A percentile compares a stretch with the other conserved stretches of the same genome.
Evolutionary conservation across 2,888 invertebrate species (phyloP).

Genomic region (Silvanus unidentatus): DNA sequence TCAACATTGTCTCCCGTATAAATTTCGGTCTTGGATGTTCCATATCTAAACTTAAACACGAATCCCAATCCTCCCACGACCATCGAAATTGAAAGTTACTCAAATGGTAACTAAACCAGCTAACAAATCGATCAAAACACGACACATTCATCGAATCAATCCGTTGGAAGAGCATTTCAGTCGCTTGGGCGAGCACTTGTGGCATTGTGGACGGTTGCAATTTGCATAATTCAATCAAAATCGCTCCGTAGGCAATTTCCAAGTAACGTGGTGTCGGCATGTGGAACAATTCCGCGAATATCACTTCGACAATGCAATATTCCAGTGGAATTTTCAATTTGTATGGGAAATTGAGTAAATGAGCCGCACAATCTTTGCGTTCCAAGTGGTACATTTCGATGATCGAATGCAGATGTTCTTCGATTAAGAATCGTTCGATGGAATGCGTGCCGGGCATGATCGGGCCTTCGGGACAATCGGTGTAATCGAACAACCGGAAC

Average conservation of each 20-base stretch:
- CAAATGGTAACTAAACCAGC: conserved; percentile 97
- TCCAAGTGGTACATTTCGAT: conserved; percentile 82
- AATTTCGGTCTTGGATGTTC: conserved; percentile 94
- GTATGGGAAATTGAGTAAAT: conserved; percentile 85
- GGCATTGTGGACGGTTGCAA: conserved; percentile 96
- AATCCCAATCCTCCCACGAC: conserved; percentile 98
- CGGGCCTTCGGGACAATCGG: conserved; percentile 92
- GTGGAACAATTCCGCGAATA: conserved; percentile 90
- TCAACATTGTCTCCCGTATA: conserved; percentile 84
- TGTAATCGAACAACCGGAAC: conserved; percentile 97
- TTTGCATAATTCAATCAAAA: conserved; percentile 95
- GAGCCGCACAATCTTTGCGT: conserved; percentile 91
- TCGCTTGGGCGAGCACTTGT: conserved; percentile 94
- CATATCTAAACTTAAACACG: conserved; percentile 72
- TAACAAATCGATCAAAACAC: conserved; percentile 92
- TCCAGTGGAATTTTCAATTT: conserved; percentile 93
- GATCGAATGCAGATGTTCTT: conserved; percentile 93
- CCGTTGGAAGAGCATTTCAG: conserved; percentile 92
- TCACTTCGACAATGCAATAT: conserved; percentile 96
- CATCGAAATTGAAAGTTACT: conserved; percentile 99
- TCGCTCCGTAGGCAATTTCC: conserved; percentile 90
- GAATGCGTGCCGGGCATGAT: conserved; percentile 93
- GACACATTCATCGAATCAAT: conserved; percentile 96
- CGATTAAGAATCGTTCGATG: conserved; percentile 95
- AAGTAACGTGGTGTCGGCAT: conserved; percentile 84